Conservation (phyloP, 2,888 invertebrate genomes). For the Cybosia mesomella region DNA sequence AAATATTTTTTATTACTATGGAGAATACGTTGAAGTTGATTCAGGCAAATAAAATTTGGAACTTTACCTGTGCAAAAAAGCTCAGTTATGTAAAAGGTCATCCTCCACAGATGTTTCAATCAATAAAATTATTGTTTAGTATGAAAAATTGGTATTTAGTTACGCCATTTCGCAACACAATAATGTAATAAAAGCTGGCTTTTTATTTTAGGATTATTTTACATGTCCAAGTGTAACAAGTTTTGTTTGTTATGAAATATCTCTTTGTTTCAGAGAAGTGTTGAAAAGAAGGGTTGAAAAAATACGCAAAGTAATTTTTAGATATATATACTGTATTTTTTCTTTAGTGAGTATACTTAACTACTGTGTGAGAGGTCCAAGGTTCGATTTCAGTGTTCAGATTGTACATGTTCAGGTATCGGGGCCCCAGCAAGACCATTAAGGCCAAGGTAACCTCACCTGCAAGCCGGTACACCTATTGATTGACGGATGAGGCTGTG, state of each 20-base stretch:
- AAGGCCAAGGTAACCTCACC: too few species aligned
- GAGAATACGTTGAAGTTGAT: background rate
- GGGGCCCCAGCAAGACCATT: too few species aligned
- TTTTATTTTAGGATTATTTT: constrained; percentile 1
- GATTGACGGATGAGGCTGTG: too few species aligned
- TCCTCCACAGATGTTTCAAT: constrained; percentile 1
- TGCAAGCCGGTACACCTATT: too few species aligned
- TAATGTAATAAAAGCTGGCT: background rate
- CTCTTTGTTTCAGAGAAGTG: background rate
- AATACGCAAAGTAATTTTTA: background rate
- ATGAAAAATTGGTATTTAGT: constrained; percentile 6
- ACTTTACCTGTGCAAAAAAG: constrained; percentile 1
- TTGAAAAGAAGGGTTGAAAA: too few species aligned
- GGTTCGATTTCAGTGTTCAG: too few species aligned
- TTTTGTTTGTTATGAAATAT: background rate
- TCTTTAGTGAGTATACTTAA: too few species aligned
- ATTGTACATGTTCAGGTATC: too few species aligned
- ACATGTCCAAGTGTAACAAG: background rate
- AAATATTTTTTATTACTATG: background rate
- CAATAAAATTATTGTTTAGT: constrained; percentile 7
- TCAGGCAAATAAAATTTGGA: constrained; percentile 5
- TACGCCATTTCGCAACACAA: background rate
- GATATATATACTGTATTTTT: too few species aligned
- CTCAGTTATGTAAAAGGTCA: background rate
- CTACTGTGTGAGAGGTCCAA: too few species aligned